Conservation (phyloP, 1,140 invertebrate genomes). For the Cephus cinctus region DNA sequence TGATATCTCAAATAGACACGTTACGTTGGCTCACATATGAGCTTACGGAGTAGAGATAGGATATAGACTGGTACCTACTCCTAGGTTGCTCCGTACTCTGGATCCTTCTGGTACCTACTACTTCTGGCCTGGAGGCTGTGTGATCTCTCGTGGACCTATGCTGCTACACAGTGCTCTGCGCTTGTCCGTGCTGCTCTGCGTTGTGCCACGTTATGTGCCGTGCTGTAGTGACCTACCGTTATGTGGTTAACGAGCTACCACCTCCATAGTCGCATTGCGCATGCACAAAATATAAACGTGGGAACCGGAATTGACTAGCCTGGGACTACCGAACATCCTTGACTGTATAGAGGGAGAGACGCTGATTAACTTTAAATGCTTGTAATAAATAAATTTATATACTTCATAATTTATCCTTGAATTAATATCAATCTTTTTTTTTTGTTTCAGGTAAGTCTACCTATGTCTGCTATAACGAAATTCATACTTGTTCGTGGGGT, state of each 20-base stretch:
- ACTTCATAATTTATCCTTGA: background rate
- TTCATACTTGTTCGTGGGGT: too few species aligned
- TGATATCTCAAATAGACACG: conserved; percentile 37
- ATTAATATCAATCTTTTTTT: conserved; percentile 1
- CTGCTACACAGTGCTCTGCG: too few species aligned
- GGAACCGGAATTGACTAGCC: conserved; percentile 55
- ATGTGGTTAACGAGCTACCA: conserved; percentile 56
- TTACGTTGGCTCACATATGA: conserved; percentile 13
- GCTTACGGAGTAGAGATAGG: too few species aligned
- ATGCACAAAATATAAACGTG: conserved; percentile 59
- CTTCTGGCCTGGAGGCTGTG: too few species aligned
- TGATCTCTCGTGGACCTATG: too few species aligned
- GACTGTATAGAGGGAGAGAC: too few species aligned
- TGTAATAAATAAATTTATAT: too few species aligned
- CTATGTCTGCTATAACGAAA: too few species aligned
- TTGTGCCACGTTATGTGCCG: background rate
- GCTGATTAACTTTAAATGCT: too few species aligned
- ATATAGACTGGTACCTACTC: too few species aligned
- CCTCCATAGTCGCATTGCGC: conserved; percentile 51
- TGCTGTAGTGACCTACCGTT: conserved; percentile 47
- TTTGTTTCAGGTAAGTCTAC: conserved; percentile 36
- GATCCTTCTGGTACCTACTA: too few species aligned
- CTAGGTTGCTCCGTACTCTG: too few species aligned
- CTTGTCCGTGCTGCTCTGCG: background rate
- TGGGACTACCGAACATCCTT: conserved; percentile 24